Base-by-base conservation (phyloP, 2,888 invertebrate genomes). In the Amphipyra berbera region DNA sequence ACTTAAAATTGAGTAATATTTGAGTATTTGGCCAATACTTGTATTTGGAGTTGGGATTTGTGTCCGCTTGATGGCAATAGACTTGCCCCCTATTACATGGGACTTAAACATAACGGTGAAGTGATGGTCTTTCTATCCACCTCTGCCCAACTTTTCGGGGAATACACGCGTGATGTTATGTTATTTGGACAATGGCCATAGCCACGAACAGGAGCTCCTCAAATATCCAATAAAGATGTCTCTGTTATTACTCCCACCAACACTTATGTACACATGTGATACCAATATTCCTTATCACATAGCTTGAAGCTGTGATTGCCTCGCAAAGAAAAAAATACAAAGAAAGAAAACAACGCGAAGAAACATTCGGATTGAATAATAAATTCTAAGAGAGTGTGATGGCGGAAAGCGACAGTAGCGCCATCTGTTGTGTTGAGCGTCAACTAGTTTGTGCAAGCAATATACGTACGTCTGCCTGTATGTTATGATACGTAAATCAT, bases 321-420 rank as follows among this genome's bases (percentile, higher is more conserved):
- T 45, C 38, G 50, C 40, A 21, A 53, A 57, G 50, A 33, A 65
- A 75, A 52, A 68, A 72, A 68, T 65, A 50, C 42, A 60, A 48
- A 27, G 38, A 68, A 57, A 69, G 55, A 72, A 56, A 61, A 68
- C 57, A 64, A n/a, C 15, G 54, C 14, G 57, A 55, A 74, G 68
- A 66, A 55, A 64, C 44, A 58, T 60, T 60, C 33, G 37, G 63
- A 72, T 68, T 73, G 60, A 63, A 72, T 72, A 74, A 74, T 73
- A 72, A 63, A 68, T 74, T 68, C 57, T 61, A 44, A 50, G 57
- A 9, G 37, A 45, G 58, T 61, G 56, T 38, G 40, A 60, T 41
- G 49, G 44, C 42, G 44, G 61, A 57, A 63, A 64, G 45, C 37
- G 50, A 61, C 30, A 10, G 27, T 52, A 56, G 53, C 40, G 75